These are phyloP conservation scores for Lepidurus apus DNA, from an alignment of 1,140 invertebrate species.

Conservation along the genomic window DNA sequence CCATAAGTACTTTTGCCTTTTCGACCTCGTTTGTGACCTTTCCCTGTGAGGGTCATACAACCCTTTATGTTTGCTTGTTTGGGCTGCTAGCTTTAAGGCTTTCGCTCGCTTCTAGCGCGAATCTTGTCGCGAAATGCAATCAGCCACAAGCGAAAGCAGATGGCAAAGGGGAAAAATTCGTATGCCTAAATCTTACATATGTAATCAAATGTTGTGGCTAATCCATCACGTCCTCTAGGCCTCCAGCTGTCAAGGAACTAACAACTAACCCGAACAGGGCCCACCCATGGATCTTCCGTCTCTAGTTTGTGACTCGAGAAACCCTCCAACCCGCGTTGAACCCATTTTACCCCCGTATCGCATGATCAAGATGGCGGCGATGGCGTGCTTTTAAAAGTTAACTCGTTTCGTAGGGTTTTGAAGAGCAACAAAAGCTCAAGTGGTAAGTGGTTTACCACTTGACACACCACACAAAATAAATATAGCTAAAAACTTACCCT, in stretches of 20 bases:
- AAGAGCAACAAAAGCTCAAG: not conserved
- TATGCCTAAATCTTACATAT: not conserved
- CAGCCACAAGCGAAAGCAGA: not conserved
- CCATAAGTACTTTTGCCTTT: not conserved
- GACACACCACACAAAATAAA: not conserved
- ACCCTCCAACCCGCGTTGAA: not conserved
- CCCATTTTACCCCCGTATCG: not conserved
- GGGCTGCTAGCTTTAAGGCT: not conserved
- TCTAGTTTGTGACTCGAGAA: not conserved
- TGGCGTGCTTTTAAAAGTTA: not conserved
- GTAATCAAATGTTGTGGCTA: slow-evolving; percentile 15
- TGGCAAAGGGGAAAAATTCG: not conserved
- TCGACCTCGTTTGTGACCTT: not conserved
- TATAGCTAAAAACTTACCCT: not conserved
- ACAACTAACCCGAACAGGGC: not conserved
- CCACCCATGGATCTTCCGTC: not conserved
- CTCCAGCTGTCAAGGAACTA: slow-evolving; percentile 14
- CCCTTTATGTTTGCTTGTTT: not conserved
- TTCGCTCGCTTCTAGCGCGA: not conserved
- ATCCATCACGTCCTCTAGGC: not conserved
- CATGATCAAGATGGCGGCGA: slow-evolving; percentile 12
- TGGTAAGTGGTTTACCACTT: slow-evolving; percentile 3
- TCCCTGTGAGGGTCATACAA: not conserved
- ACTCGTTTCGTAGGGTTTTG: not conserved
- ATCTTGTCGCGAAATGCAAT: not conserved